Base-by-base conservation (phyloP, 2,888 invertebrate genomes). In the Linnaemya vulpina region DNA sequence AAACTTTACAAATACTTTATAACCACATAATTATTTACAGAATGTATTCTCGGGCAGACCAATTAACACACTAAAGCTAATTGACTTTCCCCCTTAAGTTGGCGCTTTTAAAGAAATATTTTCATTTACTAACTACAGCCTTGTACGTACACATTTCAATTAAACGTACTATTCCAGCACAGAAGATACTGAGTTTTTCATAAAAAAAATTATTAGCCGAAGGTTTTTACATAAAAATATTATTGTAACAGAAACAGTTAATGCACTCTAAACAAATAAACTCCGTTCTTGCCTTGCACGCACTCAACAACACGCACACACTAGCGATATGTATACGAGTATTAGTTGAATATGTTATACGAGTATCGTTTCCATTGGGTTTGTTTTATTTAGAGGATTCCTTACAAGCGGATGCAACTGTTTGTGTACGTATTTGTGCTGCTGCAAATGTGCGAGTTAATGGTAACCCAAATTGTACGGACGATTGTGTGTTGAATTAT, bases 301-400 rank as follows among this genome's bases (percentile, higher is more conserved):
- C 3, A 51, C 30, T 15, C 1, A 51, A 53, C 53, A 20, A 22
- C 1, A 53, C 1, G 1, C 3, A 30, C 4, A 13, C n/a, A 9
- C n/a, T 35, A 4, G 13, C 25, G 25, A 51, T 51, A 60, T 60
- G 17, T n/a, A 0, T 60, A 17, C 1, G 1, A 17, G 1, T 49
- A 17, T 67, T 11, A 67, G 13, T 49, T 49, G 15, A 30, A n/a
- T 62, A 38, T 30, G 5, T 30, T 30, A 30, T 30, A 30, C 30
- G 2, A 30, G n/a, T 38, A 10, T 35, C 38, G 17, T 17, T 38
- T 63, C 15, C 25, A n/a, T 25, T 58, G 25, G 58, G 3, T 58
- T 43, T 58, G 25, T 43, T 15, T 63, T 63, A 22, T 63, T 17
- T 17, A 43, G 55, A 43, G 25, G 43, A 43, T 55, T 71, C 46